A percentile compares a stretch with the other conserved stretches of the same genome.
phyloP scores from a whole-genome alignment of 1,140 invertebrate genomes.

The Zaprionus ghesquierei region DNA sequence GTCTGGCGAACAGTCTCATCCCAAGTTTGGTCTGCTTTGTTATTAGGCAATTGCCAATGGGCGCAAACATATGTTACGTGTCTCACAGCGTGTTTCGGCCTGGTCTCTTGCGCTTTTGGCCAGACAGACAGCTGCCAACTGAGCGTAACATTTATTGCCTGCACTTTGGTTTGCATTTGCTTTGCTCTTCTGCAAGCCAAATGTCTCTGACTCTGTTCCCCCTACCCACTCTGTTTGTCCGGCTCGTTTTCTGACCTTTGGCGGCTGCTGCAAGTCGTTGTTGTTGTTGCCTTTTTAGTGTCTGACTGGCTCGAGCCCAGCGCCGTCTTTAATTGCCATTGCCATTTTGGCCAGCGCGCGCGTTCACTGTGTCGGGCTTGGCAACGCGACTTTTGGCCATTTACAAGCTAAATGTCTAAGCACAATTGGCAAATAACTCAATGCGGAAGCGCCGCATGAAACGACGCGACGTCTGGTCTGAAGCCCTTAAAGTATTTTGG shows the following conservation, averaged over 20 bases:
- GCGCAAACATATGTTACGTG: constrained; percentile 40
- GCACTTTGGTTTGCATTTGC: constrained; percentile 3
- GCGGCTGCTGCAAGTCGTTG: constrained; percentile 26
- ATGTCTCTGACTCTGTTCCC: constrained; percentile 13
- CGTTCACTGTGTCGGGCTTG: constrained; percentile 7
- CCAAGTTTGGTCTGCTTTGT: not conserved
- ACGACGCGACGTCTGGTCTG: not conserved
- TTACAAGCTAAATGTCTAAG: constrained; percentile 22
- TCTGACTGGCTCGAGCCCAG: constrained; percentile 8
- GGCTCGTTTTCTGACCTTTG: constrained; percentile 59
- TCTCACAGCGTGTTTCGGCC: constrained; percentile 43
- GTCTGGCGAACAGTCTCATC: not conserved
- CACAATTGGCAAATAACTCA: constrained; percentile 32
- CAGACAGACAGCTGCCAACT: constrained; percentile 67
- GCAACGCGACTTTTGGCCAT: constrained; percentile 34
- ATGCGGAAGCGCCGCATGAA: constrained; percentile 33
- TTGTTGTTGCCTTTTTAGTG: constrained; percentile 46
- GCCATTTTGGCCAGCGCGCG: constrained; percentile 45
- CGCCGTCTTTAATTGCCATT: constrained; percentile 67
- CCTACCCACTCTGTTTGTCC: constrained; percentile 5
- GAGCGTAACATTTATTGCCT: constrained; percentile 38
- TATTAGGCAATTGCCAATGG: constrained; percentile 39
- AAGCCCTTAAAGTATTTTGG: not conserved
- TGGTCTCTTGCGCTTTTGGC: constrained; percentile 24
- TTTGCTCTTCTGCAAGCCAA: constrained; percentile 24